phyloP scores from a whole-genome alignment of 1,140 invertebrate genomes.

The Drosophila nigrodunni region DNA sequence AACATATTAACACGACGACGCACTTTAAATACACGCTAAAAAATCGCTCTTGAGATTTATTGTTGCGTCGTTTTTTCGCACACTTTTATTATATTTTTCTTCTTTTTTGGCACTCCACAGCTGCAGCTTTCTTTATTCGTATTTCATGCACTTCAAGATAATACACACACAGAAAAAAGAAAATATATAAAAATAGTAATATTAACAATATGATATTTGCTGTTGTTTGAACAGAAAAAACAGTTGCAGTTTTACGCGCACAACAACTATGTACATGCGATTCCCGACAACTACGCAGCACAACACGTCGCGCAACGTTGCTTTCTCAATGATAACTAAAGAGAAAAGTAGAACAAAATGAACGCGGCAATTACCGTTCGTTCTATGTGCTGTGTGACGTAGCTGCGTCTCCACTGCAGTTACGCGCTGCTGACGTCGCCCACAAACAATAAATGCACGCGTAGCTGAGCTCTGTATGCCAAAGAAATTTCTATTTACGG shows the following conservation, averaged over 20 bases:
- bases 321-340: slow-evolving; percentile 57
- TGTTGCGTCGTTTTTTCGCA: slow-evolving; percentile 36
- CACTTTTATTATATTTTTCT: slow-evolving; percentile 15
- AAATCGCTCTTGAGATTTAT: slow-evolving; percentile 20
- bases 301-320: slow-evolving; percentile 55
- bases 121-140: background rate
- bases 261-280: slow-evolving; percentile 19
- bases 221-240: slow-evolving; percentile 16
- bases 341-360: slow-evolving; percentile 48
- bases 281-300: slow-evolving; percentile 33
- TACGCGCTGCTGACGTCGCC: slow-evolving; percentile 36
- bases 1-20: slow-evolving; percentile 44
- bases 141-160: slow-evolving; percentile 22
- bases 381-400: slow-evolving; percentile 36
- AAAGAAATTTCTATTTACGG: background rate
- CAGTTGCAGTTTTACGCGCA: slow-evolving; percentile 59
- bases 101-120: background rate
- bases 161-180: slow-evolving; percentile 35
- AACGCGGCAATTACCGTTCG: slow-evolving; percentile 51
- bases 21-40: slow-evolving; percentile 52
- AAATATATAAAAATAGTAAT: background rate
- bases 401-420: slow-evolving; percentile 32
- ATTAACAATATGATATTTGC: slow-evolving; percentile 10
- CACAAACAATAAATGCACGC: background rate
- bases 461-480: background rate